These are phyloP conservation scores for Leptothorax acervorum DNA, from an alignment of 2,888 invertebrate genomes.

Conservation along the genomic window DNA sequence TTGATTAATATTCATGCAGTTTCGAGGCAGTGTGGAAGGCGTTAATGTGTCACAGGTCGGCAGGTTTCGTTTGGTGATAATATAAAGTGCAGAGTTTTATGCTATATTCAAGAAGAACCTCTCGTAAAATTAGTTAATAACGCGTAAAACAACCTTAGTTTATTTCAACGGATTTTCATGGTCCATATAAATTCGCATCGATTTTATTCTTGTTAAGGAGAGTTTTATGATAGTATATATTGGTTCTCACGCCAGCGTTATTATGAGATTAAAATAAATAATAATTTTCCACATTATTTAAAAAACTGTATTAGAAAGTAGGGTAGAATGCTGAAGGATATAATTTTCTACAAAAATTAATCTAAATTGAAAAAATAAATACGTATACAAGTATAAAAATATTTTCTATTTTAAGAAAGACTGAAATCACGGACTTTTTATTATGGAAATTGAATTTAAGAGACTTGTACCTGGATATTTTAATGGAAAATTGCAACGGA, in stretches of 20 bases:
- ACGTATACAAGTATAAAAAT: neutral
- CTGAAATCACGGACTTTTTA: neutral
- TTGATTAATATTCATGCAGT: constrained; percentile 12
- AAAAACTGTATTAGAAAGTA: neutral
- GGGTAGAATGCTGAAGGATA: neutral
- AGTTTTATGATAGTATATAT: neutral
- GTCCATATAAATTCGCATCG: constrained; percentile 12
- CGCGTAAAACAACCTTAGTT: constrained; percentile 16
- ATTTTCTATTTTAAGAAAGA: neutral
- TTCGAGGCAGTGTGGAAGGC: neutral
- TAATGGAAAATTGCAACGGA: neutral
- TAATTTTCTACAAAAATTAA: neutral
- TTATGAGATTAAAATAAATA: neutral
- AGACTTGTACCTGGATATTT: neutral
- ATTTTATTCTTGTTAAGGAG: constrained; percentile 22
- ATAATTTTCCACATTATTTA: neutral
- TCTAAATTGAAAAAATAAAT: neutral
- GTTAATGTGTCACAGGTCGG: constrained; percentile 18
- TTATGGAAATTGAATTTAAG: neutral
- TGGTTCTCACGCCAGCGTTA: neutral
- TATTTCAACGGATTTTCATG: constrained; percentile 2
- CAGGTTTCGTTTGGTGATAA: constrained; percentile 12
- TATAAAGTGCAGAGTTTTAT: constrained; percentile 5
- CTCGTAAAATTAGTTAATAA: constrained; percentile 43
- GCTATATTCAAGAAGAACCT: constrained; percentile 15